Conservation (phyloP, 2,797 vertebrate species). For the Syndactyla subalaris region DNA sequence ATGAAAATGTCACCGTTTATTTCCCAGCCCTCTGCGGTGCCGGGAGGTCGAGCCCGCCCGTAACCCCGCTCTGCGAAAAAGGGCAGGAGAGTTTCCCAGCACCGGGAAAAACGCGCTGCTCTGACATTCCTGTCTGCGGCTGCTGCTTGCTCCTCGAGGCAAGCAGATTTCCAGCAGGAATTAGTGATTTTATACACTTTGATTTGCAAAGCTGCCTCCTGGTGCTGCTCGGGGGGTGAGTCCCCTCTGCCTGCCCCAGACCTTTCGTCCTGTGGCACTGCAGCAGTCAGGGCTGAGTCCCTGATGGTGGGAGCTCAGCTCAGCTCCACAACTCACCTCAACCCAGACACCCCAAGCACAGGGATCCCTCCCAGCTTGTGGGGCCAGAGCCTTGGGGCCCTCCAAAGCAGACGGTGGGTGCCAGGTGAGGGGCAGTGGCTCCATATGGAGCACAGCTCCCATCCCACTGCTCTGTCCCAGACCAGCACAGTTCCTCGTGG, state of each 20-base stretch:
- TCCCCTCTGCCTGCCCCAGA: neutral
- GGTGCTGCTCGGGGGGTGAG: neutral
- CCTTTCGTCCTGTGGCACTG: accelerated
- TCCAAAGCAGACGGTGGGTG: neutral
- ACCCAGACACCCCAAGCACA: neutral
- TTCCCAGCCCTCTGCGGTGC: neutral
- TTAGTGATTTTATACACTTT: neutral
- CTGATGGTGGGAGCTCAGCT: neutral
- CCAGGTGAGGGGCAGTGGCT: neutral
- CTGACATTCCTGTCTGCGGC: neutral
- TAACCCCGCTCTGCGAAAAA: neutral
- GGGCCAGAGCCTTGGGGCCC: neutral
- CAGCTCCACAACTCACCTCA: neutral
- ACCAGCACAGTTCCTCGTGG: neutral
- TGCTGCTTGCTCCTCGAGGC: neutral
- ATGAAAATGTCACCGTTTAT: slow-evolving; percentile 31
- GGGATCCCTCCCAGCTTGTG: neutral
- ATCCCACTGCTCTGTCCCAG: neutral
- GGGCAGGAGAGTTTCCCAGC: neutral
- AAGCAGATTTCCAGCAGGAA: neutral
- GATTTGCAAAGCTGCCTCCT: neutral
- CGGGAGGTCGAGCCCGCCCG: neutral
- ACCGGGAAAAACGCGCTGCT: neutral
- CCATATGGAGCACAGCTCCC: neutral
- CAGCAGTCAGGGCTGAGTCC: neutral